phyloP scores from a whole-genome alignment of 2,888 invertebrate genomes.

The Germaria angustata region DNA sequence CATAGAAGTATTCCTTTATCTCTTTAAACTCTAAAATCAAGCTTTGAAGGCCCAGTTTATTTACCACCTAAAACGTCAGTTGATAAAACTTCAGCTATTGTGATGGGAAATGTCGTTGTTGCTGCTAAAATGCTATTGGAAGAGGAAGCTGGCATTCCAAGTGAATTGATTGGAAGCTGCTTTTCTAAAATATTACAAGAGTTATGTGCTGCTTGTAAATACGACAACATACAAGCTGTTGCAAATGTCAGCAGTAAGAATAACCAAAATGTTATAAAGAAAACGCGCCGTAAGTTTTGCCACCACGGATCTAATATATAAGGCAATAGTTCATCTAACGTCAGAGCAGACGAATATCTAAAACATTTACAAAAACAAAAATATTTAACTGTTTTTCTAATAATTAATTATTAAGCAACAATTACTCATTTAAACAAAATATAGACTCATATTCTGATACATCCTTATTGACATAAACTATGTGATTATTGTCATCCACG shows the following conservation, averaged over 20 bases:
- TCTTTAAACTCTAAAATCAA: not conserved
- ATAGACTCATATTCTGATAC: slow-evolving; percentile 72
- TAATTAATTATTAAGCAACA: slow-evolving; percentile 44
- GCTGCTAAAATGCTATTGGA: not conserved
- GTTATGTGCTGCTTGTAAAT: slow-evolving; percentile 65
- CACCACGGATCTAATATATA: slow-evolving; percentile 81
- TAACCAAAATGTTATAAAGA: slow-evolving; percentile 81
- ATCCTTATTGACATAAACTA: slow-evolving; percentile 72
- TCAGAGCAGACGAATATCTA: slow-evolving; percentile 77
- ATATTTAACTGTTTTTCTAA: not conserved
- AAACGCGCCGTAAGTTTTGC: slow-evolving; percentile 80
- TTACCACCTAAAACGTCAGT: slow-evolving; percentile 38
- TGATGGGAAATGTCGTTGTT: slow-evolving; percentile 18
- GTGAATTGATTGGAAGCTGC: not conserved
- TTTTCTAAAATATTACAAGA: slow-evolving; percentile 29
- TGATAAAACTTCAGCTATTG: slow-evolving; percentile 38
- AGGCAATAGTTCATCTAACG: slow-evolving; percentile 81
- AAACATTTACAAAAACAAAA: not conserved
- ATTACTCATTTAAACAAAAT: slow-evolving; percentile 74
- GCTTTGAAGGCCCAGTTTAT: not conserved
- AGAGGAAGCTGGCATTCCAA: not conserved
- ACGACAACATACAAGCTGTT: slow-evolving; percentile 79
- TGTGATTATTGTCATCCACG: slow-evolving; percentile 64
- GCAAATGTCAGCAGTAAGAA: slow-evolving; percentile 80
- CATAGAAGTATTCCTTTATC: slow-evolving; percentile 31